Conservation (phyloP, 2,888 invertebrate species). For the Calameuta filiformis region DNA sequence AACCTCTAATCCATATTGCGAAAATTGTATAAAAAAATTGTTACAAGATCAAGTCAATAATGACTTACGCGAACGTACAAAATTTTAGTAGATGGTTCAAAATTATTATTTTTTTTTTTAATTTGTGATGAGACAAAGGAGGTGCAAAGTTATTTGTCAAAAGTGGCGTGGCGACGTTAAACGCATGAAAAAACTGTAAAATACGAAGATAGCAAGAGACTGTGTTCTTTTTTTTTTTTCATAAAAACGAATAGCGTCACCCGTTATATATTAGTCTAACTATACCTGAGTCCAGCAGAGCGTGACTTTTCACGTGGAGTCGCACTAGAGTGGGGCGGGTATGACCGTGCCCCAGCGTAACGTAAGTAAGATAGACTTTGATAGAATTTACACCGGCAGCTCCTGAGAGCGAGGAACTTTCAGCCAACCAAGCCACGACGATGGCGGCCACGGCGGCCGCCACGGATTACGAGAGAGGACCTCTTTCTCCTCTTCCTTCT, state of each 20-base stretch:
- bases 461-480: conserved; percentile 37
- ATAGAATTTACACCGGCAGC: conserved; percentile 47
- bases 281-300: conserved; percentile 52
- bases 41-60: neutral
- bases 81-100: too few species aligned
- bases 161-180: too few species aligned
- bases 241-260: conserved; percentile 17
- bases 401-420: conserved; percentile 30
- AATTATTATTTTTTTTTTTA: neutral
- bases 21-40: neutral
- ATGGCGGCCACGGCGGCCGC: conserved; percentile 28
- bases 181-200: neutral
- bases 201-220: neutral
- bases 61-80: neutral
- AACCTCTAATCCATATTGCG: neutral
- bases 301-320: conserved; percentile 59
- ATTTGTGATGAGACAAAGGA: neutral
- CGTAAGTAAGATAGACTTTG: conserved; percentile 46
- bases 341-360: conserved; percentile 37
- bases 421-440: conserved; percentile 33
- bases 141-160: neutral
- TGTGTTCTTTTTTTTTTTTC: neutral
- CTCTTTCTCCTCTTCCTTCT: conserved; percentile 25
- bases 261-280: conserved; percentile 29
- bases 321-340: conserved; percentile 37